phyloP scores from a whole-genome alignment of 2,888 invertebrate genomes.

The Chaitophorus viminalis region DNA sequence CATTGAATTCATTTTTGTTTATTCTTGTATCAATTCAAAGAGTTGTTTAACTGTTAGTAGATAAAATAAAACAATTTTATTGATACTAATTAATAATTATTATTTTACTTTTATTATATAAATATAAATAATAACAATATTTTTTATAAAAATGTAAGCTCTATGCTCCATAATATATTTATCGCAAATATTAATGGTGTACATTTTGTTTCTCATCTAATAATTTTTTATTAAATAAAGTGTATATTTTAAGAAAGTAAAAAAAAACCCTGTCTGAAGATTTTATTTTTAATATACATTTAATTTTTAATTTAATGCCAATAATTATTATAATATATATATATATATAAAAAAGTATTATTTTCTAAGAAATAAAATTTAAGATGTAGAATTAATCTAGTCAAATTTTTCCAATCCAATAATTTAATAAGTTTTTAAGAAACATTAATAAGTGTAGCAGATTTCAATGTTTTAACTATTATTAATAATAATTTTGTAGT shows the following conservation, averaged over 20 bases:
- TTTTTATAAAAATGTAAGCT: conserved; percentile 26
- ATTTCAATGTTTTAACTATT: neutral
- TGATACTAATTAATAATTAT: conserved; percentile 8
- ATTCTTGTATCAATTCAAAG: no score
- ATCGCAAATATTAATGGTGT: conserved; percentile 25
- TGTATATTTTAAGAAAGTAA: conserved; percentile 15
- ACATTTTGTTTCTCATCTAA: neutral
- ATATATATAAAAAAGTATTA: neutral
- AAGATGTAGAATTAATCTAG: neutral
- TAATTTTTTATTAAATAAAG: conserved; percentile 11
- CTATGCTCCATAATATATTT: conserved; percentile 19
- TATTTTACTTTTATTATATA: conserved; percentile 23
- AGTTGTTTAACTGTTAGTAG: no score
- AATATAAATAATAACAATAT: conserved; percentile 33
- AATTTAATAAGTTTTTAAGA: neutral
- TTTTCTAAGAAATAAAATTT: neutral
- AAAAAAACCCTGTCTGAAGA: conserved; percentile 47
- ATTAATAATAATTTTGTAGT: neutral
- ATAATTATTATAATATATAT: neutral
- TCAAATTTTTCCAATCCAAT: conserved; percentile 21
- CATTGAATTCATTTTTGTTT: no score
- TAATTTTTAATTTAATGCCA: conserved; percentile 26
- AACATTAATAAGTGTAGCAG: conserved; percentile 4
- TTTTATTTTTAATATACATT: conserved; percentile 22
- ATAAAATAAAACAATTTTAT: neutral